These are phyloP conservation scores for Athetis lepigone DNA, from an alignment of 2,888 invertebrate genomes.

Conservation along the genomic window DNA sequence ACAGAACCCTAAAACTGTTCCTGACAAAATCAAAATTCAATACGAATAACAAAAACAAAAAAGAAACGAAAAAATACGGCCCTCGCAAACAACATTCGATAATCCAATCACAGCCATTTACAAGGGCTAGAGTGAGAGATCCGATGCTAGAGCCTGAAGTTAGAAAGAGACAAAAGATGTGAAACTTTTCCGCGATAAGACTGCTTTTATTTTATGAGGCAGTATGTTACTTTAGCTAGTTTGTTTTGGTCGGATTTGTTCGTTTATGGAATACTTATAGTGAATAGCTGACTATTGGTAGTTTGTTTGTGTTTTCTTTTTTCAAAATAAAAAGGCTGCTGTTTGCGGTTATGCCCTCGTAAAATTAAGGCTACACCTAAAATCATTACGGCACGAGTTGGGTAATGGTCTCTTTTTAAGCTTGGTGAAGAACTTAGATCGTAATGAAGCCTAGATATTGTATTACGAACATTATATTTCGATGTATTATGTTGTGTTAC, in stretches of 20 bases:
- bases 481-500: too few relatives aligned
- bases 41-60: constrained; percentile 35
- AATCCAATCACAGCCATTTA: constrained; percentile 61
- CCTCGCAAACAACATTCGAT: constrained; percentile 52
- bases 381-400: too few relatives aligned
- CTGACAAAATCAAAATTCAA: constrained; percentile 29
- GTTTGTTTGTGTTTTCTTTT: neutral
- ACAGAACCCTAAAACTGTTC: constrained; percentile 18
- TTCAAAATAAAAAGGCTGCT: too few relatives aligned
- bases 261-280: constrained; percentile 33
- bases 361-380: too few relatives aligned
- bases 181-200: constrained; percentile 48
- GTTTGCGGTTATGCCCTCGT: too few relatives aligned
- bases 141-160: constrained; percentile 5
- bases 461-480: too few relatives aligned
- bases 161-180: constrained; percentile 26
- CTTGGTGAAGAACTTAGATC: too few relatives aligned
- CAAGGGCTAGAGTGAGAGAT: constrained; percentile 31
- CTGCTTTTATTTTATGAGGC: constrained; percentile 60
- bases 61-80: constrained; percentile 22
- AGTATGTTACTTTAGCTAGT: constrained; percentile 57
- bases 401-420: too few relatives aligned
- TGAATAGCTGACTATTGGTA: constrained; percentile 31
- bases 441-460: too few relatives aligned
- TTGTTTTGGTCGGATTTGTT: constrained; percentile 49